phyloP scores from a whole-genome alignment of 2,888 invertebrate species.

The Clostera curtula region DNA sequence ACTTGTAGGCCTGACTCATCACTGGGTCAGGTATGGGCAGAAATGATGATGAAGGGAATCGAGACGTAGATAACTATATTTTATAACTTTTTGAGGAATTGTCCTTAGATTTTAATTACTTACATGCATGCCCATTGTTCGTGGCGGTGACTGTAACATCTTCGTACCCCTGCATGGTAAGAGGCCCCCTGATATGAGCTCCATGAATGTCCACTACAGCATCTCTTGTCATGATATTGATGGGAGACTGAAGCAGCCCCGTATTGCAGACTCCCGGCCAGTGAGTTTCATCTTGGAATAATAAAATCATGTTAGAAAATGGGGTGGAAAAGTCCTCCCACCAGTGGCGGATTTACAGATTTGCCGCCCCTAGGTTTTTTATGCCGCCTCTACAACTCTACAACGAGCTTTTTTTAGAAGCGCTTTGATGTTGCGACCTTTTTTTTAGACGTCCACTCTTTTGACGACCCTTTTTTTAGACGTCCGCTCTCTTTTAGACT shows the following conservation, averaged over 20 bases:
- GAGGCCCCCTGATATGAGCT: conserved; percentile 50
- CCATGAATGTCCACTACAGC: conserved; percentile 64
- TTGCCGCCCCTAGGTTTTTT: no score
- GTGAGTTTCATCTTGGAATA: conserved; percentile 46
- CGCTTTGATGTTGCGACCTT: no score
- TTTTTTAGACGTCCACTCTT: no score
- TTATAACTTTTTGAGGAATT: not conserved
- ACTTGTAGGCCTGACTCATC: no score
- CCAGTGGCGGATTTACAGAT: no score
- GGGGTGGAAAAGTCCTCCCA: not conserved
- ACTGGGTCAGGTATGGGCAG: no score
- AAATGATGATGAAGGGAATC: no score
- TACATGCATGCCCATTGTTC: conserved; percentile 59
- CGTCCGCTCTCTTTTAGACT: no score
- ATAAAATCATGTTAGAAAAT: not conserved
- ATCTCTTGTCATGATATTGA: conserved; percentile 77
- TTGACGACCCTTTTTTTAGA: no score
- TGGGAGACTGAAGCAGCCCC: conserved; percentile 84
- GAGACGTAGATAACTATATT: no score
- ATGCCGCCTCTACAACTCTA: no score
- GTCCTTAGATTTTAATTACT: conserved; percentile 17
- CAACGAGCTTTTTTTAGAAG: no score
- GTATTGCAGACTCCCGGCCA: conserved; percentile 79
- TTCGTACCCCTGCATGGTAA: conserved; percentile 46
- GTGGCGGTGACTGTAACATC: conserved; percentile 36